Evolutionary conservation across 2,113 vertebrate species (phyloP), one percentile per base, ranked within the genome.

Genomic region (Ochotona curzoniae): DNA sequence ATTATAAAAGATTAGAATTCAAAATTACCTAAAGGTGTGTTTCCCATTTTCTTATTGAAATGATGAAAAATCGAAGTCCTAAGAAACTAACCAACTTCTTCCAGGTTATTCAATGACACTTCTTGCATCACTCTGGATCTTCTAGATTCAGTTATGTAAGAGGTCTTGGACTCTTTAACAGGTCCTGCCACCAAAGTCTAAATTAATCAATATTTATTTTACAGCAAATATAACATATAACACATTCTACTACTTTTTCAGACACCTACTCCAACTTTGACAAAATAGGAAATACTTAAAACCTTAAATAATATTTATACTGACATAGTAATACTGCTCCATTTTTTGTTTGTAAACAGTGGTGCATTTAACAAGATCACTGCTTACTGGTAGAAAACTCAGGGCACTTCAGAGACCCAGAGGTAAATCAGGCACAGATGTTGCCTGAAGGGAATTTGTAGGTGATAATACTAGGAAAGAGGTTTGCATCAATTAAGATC

Each of bases 121-220:
- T 75, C 9, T 21, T 28, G 8, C 88, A 17, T 81, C 28, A 87
- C 1, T 44, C 15, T 30, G 60, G 9, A 7, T 17, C 92, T 32
- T 87, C 6, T 20, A 54, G 44, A 70, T 32, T 15, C 51, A 82
- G 10, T 66, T 76, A 44, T 44, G 38, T 44, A 67, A 83, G 51
- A n/a, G 12, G 5, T 18, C 54, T 71, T 20, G 35, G 11, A 47
- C 67, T 78, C 49, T 85, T 7, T 66, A 90, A 44, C 44, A 90
- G 67, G 14, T 17, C 14, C 35, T 26, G 51, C 20, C 70, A 70
- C 61, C 44, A 64, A 35, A 80, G 64, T 35, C 49, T 63, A 28
- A 95, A 17, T 87, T 64, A 79, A 1, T 4, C 44, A 67, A 32
- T 32, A 63, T 89, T 93, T 90, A 69, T 71, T 47, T 74, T 60